These are phyloP conservation scores for Tonatia bakeri DNA, from an alignment of 2,113 vertebrate species.

Conservation along the genomic window DNA sequence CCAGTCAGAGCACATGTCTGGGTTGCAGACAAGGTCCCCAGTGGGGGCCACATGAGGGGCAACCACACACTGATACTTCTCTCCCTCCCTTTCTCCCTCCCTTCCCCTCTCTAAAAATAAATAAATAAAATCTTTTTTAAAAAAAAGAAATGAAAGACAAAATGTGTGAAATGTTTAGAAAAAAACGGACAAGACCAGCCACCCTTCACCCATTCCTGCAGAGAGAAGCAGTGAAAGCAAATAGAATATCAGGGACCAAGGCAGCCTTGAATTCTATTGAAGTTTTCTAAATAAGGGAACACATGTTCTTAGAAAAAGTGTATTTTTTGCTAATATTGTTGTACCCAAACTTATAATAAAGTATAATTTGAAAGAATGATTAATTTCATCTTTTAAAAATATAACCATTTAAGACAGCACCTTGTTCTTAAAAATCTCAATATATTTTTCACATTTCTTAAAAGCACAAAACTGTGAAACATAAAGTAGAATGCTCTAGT, in stretches of 20 bases:
- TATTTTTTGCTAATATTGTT: background rate
- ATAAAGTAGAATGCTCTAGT: background rate
- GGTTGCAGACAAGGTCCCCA: no score
- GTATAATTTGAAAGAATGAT: slow-evolving; percentile 5
- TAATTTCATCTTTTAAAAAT: slow-evolving; percentile 28
- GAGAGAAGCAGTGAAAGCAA: background rate
- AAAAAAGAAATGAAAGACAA: no score
- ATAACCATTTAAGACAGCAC: background rate
- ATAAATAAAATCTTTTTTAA: no score
- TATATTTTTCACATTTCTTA: slow-evolving; percentile 38
- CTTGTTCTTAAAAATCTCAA: slow-evolving; percentile 40
- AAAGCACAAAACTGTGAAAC: background rate
- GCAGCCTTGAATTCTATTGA: background rate
- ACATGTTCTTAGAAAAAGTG: background rate
- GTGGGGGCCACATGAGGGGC: no score
- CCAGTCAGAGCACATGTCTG: no score
- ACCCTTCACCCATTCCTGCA: background rate
- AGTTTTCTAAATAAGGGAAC: background rate
- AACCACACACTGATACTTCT: no score
- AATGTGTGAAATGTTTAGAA: no score
- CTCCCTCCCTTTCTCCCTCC: no score
- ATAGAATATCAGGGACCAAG: background rate
- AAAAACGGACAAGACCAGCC: background rate
- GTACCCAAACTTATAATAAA: background rate
- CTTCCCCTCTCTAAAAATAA: no score